These are phyloP conservation scores for Pteria penguin DNA, from an alignment of 2,888 invertebrate genomes.

Conservation along the genomic window DNA sequence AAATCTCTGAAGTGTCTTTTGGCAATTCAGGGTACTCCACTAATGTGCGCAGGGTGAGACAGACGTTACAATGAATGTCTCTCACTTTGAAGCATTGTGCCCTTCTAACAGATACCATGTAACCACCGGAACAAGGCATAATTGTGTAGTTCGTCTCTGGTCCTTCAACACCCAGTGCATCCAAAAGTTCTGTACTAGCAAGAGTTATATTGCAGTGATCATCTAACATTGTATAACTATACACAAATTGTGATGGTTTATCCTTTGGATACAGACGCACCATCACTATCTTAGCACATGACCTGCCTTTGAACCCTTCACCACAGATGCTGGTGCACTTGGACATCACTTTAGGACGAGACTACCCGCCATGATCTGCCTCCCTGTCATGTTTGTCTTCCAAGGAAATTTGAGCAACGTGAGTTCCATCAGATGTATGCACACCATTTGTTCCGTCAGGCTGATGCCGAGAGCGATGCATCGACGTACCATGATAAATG, in stretches of 20 bases:
- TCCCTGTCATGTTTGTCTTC: no score
- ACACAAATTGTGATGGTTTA: not conserved
- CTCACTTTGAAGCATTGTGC: no score
- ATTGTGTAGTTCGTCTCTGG: not conserved
- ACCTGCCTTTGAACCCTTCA: constrained; percentile 3
- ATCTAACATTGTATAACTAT: constrained; percentile 9
- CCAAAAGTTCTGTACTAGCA: not conserved
- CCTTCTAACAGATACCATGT: not conserved
- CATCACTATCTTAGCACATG: constrained; percentile 5
- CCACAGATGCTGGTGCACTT: constrained; percentile 10
- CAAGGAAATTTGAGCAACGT: no score
- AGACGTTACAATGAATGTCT: no score
- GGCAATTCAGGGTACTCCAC: no score
- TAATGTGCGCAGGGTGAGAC: no score
- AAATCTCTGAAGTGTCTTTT: no score
- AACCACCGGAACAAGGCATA: not conserved
- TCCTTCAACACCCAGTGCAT: constrained; percentile 4
- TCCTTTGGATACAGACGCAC: not conserved
- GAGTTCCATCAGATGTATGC: no score
- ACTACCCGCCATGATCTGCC: no score
- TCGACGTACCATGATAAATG: not conserved
- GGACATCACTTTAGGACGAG: no score
- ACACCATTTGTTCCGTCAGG: no score
- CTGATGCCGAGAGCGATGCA: no score
- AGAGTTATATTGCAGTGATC: constrained; percentile 14